Evolutionary conservation across 1,140 invertebrate species (phyloP).

Genomic region (Leptinotarsa lineolata): DNA sequence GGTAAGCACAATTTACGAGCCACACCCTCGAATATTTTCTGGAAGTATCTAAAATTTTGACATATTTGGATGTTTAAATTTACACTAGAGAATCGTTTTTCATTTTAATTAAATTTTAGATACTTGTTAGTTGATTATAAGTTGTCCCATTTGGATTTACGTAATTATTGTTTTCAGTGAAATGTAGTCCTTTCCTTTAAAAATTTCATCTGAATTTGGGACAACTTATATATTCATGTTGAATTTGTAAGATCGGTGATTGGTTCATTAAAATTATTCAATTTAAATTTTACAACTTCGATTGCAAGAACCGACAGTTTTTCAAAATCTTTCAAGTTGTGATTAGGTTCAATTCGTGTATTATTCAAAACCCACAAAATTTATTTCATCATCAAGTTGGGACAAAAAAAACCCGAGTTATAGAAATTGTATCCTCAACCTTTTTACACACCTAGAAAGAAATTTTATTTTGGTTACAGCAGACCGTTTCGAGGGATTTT

Average conservation of each 20-base stretch:
- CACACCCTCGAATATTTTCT: not conserved
- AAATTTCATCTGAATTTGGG: not conserved
- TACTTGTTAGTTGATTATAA: not conserved
- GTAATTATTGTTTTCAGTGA: not conserved
- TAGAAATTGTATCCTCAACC: conserved; percentile 33
- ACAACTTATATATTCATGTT: not conserved
- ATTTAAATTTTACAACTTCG: not conserved
- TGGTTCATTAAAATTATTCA: conserved; percentile 17
- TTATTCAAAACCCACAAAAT: conserved; percentile 26
- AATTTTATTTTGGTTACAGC: conserved; percentile 26
- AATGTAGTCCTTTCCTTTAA: not conserved
- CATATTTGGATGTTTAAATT: not conserved
- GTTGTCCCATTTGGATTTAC: not conserved
- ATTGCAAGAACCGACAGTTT: not conserved
- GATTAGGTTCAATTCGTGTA: not conserved
- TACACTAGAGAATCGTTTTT: not conserved
- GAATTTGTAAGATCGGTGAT: conserved; percentile 36
- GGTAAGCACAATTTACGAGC: conserved; percentile 7
- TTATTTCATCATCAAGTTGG: not conserved
- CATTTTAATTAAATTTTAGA: not conserved
- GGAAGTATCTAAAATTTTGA: not conserved
- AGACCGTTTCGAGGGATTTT: conserved; percentile 23
- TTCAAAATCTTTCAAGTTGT: not conserved
- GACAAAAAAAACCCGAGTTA: conserved; percentile 26
- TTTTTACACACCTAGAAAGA: conserved; percentile 29